A percentile compares a stretch with the other conserved stretches of the same genome.
These are phyloP conservation scores for Falco punctatus DNA, from an alignment of 2,113 vertebrate genomes.

Conservation along the genomic window DNA sequence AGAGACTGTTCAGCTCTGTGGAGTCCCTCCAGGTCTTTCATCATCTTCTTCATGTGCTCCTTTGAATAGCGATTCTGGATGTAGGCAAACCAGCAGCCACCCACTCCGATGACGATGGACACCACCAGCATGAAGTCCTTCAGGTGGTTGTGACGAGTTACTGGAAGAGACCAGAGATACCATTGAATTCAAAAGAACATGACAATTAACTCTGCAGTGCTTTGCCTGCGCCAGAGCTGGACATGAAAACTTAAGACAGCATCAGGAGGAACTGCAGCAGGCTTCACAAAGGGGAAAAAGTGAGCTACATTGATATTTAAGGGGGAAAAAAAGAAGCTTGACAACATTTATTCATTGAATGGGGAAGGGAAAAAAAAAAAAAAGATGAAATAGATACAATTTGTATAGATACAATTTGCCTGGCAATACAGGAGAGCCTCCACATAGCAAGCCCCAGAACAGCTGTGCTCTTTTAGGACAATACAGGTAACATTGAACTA, in stretches of 20 bases:
- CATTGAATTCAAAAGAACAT: fast-evolving
- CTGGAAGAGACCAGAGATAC: constrained; percentile 60
- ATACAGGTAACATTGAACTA: not conserved
- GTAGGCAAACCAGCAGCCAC: constrained; percentile 98
- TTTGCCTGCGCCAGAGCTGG: fast-evolving
- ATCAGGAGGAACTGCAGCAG: fast-evolving
- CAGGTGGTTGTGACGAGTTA: constrained; percentile 94
- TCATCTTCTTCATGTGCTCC: constrained; percentile 99
- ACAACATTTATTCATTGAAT: not conserved
- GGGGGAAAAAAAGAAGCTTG: not conserved
- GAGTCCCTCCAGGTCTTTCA: constrained; percentile 96
- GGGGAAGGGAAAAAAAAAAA: too few species aligned
- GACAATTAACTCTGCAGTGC: fast-evolving
- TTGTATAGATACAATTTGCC: too few species aligned
- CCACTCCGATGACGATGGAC: constrained; percentile 97
- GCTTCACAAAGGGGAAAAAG: not conserved
- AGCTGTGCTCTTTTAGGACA: not conserved
- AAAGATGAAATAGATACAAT: too few species aligned
- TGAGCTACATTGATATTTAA: fast-evolving
- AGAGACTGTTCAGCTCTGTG: constrained; percentile 96
- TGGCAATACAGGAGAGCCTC: not conserved
- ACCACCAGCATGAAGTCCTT: constrained; percentile 99
- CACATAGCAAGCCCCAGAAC: fast-evolving
- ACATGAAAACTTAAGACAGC: fast-evolving
- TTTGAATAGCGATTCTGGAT: constrained; percentile 98